A percentile compares a stretch with the other conserved stretches of the same genome.
phyloP scores from a whole-genome alignment of 2,888 invertebrate species.

The Stenodema calcarata region DNA sequence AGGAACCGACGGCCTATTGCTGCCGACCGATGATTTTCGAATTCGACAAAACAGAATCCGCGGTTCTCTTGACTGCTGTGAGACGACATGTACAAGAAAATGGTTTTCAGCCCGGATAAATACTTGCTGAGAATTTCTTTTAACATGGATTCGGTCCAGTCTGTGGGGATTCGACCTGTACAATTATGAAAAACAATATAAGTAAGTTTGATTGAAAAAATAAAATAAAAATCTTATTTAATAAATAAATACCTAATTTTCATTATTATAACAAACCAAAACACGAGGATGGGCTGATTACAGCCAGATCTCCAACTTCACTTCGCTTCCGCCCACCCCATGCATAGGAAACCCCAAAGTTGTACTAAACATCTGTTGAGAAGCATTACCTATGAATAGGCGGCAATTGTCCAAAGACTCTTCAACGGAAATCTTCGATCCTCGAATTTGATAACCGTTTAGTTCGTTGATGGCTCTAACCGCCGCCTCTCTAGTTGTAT shows the following conservation, averaged over 20 bases:
- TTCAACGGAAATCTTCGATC: conserved; percentile 66
- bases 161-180: conserved; percentile 67
- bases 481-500: conserved; percentile 66
- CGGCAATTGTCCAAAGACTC: conserved; percentile 84
- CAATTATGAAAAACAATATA: too few relatives aligned
- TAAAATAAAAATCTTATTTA: too few relatives aligned
- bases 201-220: too few relatives aligned
- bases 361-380: too few relatives aligned
- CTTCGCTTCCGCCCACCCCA: too few relatives aligned
- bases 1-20: conserved; percentile 74
- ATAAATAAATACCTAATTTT: too few relatives aligned
- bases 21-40: conserved; percentile 76
- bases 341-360: too few relatives aligned
- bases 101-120: conserved; percentile 67
- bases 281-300: too few relatives aligned
- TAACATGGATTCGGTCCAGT: conserved; percentile 72
- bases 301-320: too few relatives aligned
- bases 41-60: conserved; percentile 81
- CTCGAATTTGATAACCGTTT: conserved; percentile 74
- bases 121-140: conserved; percentile 67
- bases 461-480: conserved; percentile 70
- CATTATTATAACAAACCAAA: too few relatives aligned
- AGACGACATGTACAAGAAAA: conserved; percentile 71
- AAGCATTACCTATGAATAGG: conserved; percentile 75
- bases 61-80: conserved; percentile 65